These are phyloP conservation scores for Neolamprologus sp. DNA, from an alignment of 2,113 vertebrate species.

Conservation along the genomic window DNA sequence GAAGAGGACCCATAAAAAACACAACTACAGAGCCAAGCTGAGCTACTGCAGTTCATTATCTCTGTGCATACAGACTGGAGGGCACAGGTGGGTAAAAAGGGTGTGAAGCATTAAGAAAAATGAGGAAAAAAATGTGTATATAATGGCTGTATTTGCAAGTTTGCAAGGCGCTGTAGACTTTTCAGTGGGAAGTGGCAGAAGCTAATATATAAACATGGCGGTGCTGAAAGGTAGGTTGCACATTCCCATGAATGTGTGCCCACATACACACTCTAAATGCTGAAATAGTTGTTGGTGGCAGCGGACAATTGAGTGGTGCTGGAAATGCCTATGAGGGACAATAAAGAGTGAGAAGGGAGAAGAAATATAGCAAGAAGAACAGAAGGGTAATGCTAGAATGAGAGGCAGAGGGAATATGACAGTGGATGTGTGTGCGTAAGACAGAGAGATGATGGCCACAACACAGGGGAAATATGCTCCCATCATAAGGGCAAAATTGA, in stretches of 20 bases:
- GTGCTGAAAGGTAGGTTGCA: background rate
- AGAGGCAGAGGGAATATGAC: background rate
- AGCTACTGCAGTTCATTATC: background rate
- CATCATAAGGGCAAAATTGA: conserved; percentile 55
- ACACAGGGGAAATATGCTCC: conserved; percentile 57
- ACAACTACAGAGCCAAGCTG: background rate
- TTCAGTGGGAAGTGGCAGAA: background rate
- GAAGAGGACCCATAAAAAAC: background rate
- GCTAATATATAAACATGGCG: background rate
- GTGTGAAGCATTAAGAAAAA: background rate
- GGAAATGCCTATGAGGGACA: background rate
- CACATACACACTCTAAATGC: background rate
- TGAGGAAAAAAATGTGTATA: background rate
- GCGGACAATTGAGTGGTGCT: background rate
- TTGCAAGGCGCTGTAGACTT: background rate
- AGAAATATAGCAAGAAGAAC: background rate
- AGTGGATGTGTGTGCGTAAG: background rate
- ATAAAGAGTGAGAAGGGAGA: background rate
- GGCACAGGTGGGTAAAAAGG: background rate
- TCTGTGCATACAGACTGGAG: background rate
- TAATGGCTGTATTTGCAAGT: background rate
- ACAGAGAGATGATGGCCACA: conserved; percentile 34
- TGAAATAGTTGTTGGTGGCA: background rate
- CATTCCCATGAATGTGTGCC: background rate
- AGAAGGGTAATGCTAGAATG: background rate